Conservation (phyloP, 2,888 invertebrate species). For the Tetheella fluctuosa region DNA sequence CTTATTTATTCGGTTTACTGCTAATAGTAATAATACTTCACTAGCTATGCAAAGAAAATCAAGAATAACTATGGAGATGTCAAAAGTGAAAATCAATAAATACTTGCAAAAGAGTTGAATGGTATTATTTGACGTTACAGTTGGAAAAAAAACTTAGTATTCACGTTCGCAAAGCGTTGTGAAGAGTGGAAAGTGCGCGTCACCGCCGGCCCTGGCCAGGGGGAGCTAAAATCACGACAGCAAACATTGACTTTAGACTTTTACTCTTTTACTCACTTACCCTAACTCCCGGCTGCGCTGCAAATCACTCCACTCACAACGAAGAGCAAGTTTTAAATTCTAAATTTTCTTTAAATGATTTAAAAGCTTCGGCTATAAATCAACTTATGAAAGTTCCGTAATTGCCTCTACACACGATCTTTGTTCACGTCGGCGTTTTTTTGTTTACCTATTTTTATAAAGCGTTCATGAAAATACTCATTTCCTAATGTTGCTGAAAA, state of each 20-base stretch:
- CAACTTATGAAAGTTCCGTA: slow-evolving; percentile 50
- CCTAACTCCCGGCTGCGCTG: slow-evolving; percentile 68
- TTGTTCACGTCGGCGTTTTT: slow-evolving; percentile 32
- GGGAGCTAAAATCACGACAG: slow-evolving; percentile 77
- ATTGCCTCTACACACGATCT: slow-evolving; percentile 46
- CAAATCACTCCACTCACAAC: slow-evolving; percentile 74
- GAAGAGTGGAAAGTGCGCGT: slow-evolving; percentile 51
- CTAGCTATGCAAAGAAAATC: too few species aligned
- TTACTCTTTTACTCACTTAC: slow-evolving; percentile 81
- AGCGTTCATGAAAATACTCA: slow-evolving; percentile 9
- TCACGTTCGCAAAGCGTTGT: slow-evolving; percentile 49
- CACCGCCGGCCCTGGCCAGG: slow-evolving; percentile 51
- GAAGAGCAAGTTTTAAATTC: slow-evolving; percentile 68
- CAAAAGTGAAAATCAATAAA: background rate
- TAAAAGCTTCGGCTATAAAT: slow-evolving; percentile 55
- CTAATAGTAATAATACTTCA: too few species aligned
- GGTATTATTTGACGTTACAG: slow-evolving; percentile 25
- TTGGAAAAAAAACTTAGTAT: slow-evolving; percentile 42
- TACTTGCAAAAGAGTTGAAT: background rate
- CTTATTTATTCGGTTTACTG: too few species aligned
- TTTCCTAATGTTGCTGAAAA: slow-evolving; percentile 9
- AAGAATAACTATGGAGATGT: background rate
- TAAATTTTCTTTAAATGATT: slow-evolving; percentile 64
- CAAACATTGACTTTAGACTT: slow-evolving; percentile 83
- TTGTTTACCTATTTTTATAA: slow-evolving; percentile 12